A percentile compares a stretch with the other conserved stretches of the same genome.
These are phyloP conservation scores for Aramus guarauna DNA, from an alignment of 2,113 vertebrate species.

Conservation along the genomic window DNA sequence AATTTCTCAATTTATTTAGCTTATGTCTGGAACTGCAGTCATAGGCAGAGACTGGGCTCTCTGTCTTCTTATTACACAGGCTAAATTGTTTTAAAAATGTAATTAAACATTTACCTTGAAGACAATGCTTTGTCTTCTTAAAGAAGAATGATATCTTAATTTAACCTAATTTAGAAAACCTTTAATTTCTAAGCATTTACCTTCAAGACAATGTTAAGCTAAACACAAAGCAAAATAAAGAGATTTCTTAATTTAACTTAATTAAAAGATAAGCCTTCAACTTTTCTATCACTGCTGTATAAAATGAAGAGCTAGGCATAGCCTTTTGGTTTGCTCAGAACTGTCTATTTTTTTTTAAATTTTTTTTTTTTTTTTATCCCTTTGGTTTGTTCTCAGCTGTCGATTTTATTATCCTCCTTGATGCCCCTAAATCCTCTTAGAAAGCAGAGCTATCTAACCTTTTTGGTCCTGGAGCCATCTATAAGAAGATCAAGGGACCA, in stretches of 20 bases:
- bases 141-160: constrained; percentile 38
- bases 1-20: neutral
- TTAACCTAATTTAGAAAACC: constrained; percentile 27
- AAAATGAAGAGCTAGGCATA: neutral
- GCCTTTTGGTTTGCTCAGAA: neutral
- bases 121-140: constrained; percentile 20
- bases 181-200: constrained; percentile 2
- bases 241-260: constrained; percentile 40
- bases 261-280: constrained; percentile 52
- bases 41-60: neutral
- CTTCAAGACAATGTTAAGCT: neutral
- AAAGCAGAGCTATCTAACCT: neutral
- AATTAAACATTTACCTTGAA: constrained; percentile 56
- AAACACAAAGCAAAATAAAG: constrained; percentile 10
- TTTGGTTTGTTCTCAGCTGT: neutral
- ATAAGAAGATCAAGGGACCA: neutral
- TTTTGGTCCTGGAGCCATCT: neutral
- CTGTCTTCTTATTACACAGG: neutral
- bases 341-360: neutral
- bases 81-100: constrained; percentile 28
- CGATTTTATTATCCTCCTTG: neutral
- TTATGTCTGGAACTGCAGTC: neutral
- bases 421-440: constrained; percentile 29
- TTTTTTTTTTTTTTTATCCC: neutral
- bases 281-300: neutral